Conservation (phyloP, 2,888 invertebrate species). For the Diogma glabrata region DNA sequence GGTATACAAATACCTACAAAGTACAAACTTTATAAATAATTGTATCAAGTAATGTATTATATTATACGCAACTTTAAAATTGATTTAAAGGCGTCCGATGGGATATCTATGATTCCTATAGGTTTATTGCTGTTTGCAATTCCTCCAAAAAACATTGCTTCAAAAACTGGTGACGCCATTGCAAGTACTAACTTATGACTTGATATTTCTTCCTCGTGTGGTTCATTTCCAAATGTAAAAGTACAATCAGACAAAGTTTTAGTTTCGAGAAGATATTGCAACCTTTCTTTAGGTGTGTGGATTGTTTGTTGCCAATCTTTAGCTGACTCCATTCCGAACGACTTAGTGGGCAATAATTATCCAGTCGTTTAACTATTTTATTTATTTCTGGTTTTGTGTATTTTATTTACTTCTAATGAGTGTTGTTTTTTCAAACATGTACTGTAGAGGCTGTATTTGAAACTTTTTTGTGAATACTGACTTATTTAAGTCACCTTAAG, state of each 20-base stretch:
- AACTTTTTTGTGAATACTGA: too few species aligned
- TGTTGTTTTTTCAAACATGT: too few species aligned
- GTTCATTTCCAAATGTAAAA: slow-evolving; percentile 68
- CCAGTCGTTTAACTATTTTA: too few species aligned
- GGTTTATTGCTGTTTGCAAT: slow-evolving; percentile 68
- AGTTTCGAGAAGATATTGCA: slow-evolving; percentile 60
- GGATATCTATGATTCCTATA: slow-evolving; percentile 70
- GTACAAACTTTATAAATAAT: slow-evolving; percentile 6
- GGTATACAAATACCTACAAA: slow-evolving; percentile 67
- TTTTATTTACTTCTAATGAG: too few species aligned
- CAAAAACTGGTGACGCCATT: slow-evolving; percentile 81
- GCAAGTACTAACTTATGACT: slow-evolving; percentile 73
- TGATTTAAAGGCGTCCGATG: slow-evolving; percentile 75
- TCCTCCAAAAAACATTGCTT: slow-evolving; percentile 78
- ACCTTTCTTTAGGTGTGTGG: slow-evolving; percentile 58
- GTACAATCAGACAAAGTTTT: slow-evolving; percentile 76
- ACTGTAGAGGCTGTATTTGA: too few species aligned
- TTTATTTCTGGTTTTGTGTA: too few species aligned
- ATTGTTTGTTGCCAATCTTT: slow-evolving; percentile 69
- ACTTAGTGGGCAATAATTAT: too few species aligned
- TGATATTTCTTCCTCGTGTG: slow-evolving; percentile 58
- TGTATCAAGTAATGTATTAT: neutral
- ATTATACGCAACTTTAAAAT: slow-evolving; percentile 53
- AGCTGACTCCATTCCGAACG: slow-evolving; percentile 45
- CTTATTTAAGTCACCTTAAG: too few species aligned